Percentiles rank a stretch among this genome's conserved stretches.
phyloP scores from a whole-genome alignment of 2,888 invertebrate species.

The Gisinianus flammeolus region DNA sequence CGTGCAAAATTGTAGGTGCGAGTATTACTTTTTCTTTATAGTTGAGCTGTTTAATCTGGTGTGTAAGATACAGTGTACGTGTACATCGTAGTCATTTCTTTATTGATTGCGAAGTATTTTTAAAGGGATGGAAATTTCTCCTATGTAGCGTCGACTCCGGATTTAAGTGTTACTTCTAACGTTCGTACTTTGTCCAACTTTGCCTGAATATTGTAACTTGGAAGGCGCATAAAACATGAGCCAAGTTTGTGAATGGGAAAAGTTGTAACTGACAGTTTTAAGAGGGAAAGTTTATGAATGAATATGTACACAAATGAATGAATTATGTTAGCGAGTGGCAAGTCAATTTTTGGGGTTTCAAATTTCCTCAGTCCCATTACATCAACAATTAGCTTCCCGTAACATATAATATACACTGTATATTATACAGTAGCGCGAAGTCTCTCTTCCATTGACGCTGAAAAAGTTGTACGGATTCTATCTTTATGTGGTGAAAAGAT shows the following conservation, averaged over 20 bases:
- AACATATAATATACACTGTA: neutral
- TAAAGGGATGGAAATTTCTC: too few relatives aligned
- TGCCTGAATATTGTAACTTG: neutral
- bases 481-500: neutral
- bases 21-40: too few relatives aligned
- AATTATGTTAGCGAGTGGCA: conserved; percentile 28
- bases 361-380: conserved; percentile 39
- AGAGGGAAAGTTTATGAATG: conserved; percentile 23
- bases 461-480: neutral
- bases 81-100: too few relatives aligned
- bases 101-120: too few relatives aligned
- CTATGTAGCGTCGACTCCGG: too few relatives aligned
- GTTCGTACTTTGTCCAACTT: too few relatives aligned
- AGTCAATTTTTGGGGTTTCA: conserved; percentile 36
- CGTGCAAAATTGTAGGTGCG: too few relatives aligned
- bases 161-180: too few relatives aligned
- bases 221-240: too few relatives aligned
- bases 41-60: too few relatives aligned
- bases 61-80: too few relatives aligned
- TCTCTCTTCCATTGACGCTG: neutral
- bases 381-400: conserved; percentile 41
- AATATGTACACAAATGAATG: neutral
- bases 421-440: neutral
- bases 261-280: neutral
- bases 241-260: conserved; percentile 1